These are phyloP conservation scores for Albula glossodonta DNA, from an alignment of 2,113 vertebrate genomes.

Conservation along the genomic window DNA sequence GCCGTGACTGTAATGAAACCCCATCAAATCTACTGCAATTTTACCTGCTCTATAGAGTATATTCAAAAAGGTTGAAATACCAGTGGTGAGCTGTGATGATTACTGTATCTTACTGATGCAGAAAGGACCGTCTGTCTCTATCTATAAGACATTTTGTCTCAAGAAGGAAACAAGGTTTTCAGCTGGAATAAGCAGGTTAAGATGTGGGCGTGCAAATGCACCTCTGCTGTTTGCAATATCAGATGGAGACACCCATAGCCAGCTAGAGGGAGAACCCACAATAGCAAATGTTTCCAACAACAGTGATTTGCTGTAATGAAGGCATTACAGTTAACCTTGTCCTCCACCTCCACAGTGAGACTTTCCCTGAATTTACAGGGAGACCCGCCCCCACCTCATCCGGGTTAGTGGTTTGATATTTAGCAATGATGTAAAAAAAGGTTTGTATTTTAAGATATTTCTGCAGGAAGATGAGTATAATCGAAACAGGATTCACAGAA, in stretches of 20 bases:
- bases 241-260: background rate
- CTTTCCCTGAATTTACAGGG: background rate
- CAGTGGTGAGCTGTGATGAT: too few relatives aligned
- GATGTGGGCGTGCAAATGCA: background rate
- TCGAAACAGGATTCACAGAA: background rate
- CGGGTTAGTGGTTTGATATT: slow-evolving; percentile 13
- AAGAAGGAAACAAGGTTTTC: too few relatives aligned
- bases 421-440: background rate
- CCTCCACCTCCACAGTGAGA: background rate
- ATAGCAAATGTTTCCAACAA: slow-evolving; percentile 28
- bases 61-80: too few relatives aligned
- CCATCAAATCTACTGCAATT: too few relatives aligned
- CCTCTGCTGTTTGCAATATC: background rate
- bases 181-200: background rate
- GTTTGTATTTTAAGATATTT: background rate
- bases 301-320: background rate
- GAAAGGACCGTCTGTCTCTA: too few relatives aligned
- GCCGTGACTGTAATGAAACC: too few relatives aligned
- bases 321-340: too few relatives aligned
- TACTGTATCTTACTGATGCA: too few relatives aligned
- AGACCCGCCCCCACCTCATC: slow-evolving; percentile 30
- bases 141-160: too few relatives aligned
- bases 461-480: background rate
- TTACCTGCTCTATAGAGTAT: too few relatives aligned
- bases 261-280: background rate